Evolutionary conservation across 2,888 invertebrate species (phyloP).

Genomic region (Carabus problematicus): DNA sequence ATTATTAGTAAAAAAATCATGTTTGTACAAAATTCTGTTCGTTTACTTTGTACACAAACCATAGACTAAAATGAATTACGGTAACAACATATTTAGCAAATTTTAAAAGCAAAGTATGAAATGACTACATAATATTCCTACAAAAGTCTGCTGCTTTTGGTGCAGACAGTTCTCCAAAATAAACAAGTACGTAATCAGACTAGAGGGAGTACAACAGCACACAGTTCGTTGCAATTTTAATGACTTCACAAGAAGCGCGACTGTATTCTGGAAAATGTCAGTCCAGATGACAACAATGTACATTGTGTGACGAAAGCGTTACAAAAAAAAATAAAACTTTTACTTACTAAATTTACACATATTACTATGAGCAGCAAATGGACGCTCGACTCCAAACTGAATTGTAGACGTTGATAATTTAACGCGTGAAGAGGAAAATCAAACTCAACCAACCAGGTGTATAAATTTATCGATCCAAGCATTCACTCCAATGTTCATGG

Average conservation of each 20-base stretch:
- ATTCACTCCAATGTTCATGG: too few species aligned
- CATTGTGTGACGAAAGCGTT: neutral
- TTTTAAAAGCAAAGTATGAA: too few species aligned
- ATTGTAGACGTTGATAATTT: conserved; percentile 17
- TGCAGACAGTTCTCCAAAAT: conserved; percentile 21
- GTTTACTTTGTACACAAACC: too few species aligned
- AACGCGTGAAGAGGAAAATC: conserved; percentile 21
- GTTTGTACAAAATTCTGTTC: too few species aligned
- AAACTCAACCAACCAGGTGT: conserved; percentile 21
- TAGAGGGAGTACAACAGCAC: conserved; percentile 23
- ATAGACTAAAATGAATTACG: too few species aligned
- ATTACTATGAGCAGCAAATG: too few species aligned
- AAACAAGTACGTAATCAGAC: conserved; percentile 30
- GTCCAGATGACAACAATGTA: conserved; percentile 16
- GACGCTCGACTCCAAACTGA: neutral
- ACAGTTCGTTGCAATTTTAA: conserved; percentile 34
- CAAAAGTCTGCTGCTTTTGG: too few species aligned
- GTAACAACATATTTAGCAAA: too few species aligned
- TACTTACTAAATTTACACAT: too few species aligned
- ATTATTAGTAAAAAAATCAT: too few species aligned
- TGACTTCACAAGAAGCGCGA: conserved; percentile 32
- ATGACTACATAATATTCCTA: too few species aligned
- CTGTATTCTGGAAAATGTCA: conserved; percentile 38
- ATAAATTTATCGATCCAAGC: too few species aligned
- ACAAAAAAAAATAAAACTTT: neutral